Evolutionary conservation across 2,888 invertebrate genomes (phyloP), one percentile per base, ranked within the genome.

Genomic region (Tenthredo mesomela): DNA sequence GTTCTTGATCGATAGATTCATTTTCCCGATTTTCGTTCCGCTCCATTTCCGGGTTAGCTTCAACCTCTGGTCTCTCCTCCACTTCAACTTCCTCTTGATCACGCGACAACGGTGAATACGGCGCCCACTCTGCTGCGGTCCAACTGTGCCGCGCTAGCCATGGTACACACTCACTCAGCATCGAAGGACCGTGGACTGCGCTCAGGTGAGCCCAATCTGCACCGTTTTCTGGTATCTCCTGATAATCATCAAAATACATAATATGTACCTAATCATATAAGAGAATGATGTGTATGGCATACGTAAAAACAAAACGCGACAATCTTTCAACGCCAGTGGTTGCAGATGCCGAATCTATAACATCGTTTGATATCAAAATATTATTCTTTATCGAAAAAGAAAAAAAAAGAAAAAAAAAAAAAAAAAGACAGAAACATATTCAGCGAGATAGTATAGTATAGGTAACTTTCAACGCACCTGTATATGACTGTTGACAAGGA

Each of bases 141-240:
- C 40, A 96, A 85, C 89, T 87, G 77, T 93, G 93, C 12, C 89
- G 88, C 1, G 89, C 88, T 3, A 92, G 61, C 67, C 88, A 87
- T 0, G 91, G 88, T 0, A 89, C 18, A 3, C 86, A 70, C 0
- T 87, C 82, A 1, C 87, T 87, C 1, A 91, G 40, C 84, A 95
- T 92, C 0, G 93, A 92, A 0, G 96, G 94, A 0, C 95, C 95
- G 88, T 98, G 98, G 0, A 98, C 95, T 0, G 96, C 96, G 83
- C 95, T 95, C 33, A 98, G 94, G 91, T 98, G 98, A 0, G 97
- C 96, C 0, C 97, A 94, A 90, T 98, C 98, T 0, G 98, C 97
- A 0, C 98, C 98, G 89, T 98, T 98, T 91, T 98, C 98, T 0
- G 98, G 97, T 61, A 98, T 97, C 89, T 98, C 98, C 97, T 97